These are phyloP conservation scores for Telmatherina bonti DNA, from an alignment of 2,797 vertebrate genomes.

Conservation along the genomic window DNA sequence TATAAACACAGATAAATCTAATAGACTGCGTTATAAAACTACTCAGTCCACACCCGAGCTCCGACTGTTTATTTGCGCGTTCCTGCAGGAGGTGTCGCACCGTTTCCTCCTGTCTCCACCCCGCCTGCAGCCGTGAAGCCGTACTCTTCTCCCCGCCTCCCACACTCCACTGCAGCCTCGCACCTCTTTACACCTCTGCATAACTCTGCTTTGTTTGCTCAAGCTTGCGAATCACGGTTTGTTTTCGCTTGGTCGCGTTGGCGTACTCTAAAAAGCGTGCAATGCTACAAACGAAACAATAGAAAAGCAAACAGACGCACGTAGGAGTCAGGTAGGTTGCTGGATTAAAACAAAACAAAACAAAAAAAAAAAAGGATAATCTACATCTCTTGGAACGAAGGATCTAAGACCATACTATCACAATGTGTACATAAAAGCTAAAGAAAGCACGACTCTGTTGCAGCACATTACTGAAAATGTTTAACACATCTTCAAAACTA, in stretches of 20 bases:
- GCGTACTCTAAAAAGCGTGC: conserved; percentile 28
- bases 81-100: conserved; percentile 4
- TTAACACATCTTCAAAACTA: background rate
- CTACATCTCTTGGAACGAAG: background rate
- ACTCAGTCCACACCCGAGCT: background rate
- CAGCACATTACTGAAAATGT: background rate
- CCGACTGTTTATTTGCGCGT: background rate
- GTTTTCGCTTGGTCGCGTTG: conserved; percentile 50
- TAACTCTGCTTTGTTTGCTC: conserved; percentile 62
- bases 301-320: conserved; percentile 31
- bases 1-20: background rate
- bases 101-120: conserved; percentile 28
- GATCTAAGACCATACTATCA: background rate
- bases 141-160: conserved; percentile 36
- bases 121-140: conserved; percentile 48
- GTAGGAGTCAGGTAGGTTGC: background rate
- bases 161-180: conserved; percentile 16
- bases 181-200: conserved; percentile 54
- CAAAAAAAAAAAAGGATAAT: background rate
- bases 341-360: too few relatives aligned
- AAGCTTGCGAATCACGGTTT: conserved; percentile 69
- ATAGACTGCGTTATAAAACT: background rate
- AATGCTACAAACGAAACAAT: conserved; percentile 18
- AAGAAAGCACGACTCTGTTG: background rate
- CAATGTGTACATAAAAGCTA: background rate